Base-by-base conservation (phyloP, 2,113 vertebrate genomes). In the Tragelaphus buxtoni region DNA sequence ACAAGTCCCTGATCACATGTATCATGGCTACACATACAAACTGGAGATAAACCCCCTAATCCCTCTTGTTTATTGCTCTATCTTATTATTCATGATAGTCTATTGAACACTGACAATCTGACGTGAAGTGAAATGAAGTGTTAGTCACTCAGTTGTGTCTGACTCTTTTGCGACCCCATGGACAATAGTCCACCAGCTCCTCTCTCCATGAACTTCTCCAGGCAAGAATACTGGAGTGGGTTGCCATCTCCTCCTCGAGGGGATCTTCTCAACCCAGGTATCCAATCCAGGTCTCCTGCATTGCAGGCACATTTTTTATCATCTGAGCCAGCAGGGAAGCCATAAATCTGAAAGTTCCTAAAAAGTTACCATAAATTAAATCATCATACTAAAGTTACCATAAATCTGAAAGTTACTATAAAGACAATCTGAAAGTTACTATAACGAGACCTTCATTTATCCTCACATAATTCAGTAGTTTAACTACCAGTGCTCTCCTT, bases 111-210 rank as follows among this genome's bases (percentile, higher is more conserved):
- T 4, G n/a, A 55, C 49, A 20, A 53, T 45, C 61, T 56, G 7
- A 61, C 7, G 28, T 61, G 30, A 61, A 32, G 28, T 61, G 28
- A 69, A 69, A 18, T 69, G 65, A 72, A 72, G 65, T 39, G 22
- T 39, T 39, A 72, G 65, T 24, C 20, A 72, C 65, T 72, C 35
- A 39, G 65, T 7, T 72, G 65, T 39, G 35, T 72, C 20, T 0
- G 0, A 72, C 65, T 39, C n/a, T 22, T 72, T 72, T 39, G 9
- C 0, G 1, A 35, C n/a, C n/a, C 17, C 63, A 69, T 22, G 65
- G n/a, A 69, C 65, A 11, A 39, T 22, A 39, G 18, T 2, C 65
- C 4, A 0, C n/a, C 65, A 69, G n/a, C 4, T 69, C 9, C 65
- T 39, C n/a, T 39, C 18, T 69, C n/a, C 18, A 12, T 69, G 65